phyloP scores from a whole-genome alignment of 2,888 invertebrate species.

The Byasa hedistus region DNA sequence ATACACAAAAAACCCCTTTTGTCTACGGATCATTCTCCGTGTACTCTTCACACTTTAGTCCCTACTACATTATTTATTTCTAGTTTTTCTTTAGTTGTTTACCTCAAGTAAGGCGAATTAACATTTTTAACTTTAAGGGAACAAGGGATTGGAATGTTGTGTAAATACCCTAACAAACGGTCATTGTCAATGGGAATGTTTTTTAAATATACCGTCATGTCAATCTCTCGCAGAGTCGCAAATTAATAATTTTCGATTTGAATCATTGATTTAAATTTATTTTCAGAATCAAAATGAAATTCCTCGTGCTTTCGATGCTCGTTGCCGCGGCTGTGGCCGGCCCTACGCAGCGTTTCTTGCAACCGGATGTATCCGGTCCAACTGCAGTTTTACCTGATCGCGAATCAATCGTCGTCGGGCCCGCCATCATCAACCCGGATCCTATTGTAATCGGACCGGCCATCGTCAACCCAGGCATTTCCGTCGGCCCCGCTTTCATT shows the following conservation, averaged over 20 bases:
- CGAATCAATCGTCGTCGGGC: slow-evolving; percentile 30
- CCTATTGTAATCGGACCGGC: slow-evolving; percentile 32
- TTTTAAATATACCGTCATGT: no score
- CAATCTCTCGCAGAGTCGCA: no score
- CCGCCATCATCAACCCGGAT: slow-evolving; percentile 32
- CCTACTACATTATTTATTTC: no score
- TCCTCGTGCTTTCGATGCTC: slow-evolving; percentile 16
- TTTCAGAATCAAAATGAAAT: slow-evolving; percentile 20
- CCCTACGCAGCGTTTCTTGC: slow-evolving; percentile 20
- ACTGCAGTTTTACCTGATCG: slow-evolving; percentile 9
- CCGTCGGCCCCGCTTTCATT: slow-evolving; percentile 30
- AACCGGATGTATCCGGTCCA: slow-evolving; percentile 7
- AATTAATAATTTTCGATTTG: not conserved
- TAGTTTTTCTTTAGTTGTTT: no score
- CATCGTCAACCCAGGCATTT: not conserved
- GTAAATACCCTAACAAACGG: no score
- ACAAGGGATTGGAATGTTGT: no score
- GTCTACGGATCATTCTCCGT: no score
- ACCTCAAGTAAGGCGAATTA: no score
- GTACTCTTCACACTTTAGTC: no score
- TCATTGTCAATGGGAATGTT: no score
- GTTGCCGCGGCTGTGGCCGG: slow-evolving; percentile 20
- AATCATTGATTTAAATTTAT: not conserved
- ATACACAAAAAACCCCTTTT: no score
- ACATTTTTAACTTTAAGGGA: no score